phyloP scores from a whole-genome alignment of 2,113 vertebrate genomes.

The Seriola aureovittata region DNA sequence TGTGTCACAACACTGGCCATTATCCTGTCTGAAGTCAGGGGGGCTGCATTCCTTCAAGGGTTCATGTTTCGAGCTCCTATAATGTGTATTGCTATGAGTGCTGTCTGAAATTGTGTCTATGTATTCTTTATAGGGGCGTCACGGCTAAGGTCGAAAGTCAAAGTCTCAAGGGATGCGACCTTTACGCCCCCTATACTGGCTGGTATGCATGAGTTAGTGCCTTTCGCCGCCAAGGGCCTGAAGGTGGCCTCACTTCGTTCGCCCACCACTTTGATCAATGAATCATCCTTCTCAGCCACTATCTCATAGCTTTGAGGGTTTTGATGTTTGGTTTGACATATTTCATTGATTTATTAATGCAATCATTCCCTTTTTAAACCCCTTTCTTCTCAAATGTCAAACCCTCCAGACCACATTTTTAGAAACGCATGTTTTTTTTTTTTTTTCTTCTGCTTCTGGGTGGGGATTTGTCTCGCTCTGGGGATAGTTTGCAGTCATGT shows the following conservation, averaged over 20 bases:
- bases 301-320: conserved; percentile 19
- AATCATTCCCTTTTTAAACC: conserved; percentile 57
- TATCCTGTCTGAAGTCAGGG: conserved; percentile 55
- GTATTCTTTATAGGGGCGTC: conserved; percentile 59
- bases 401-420: conserved; percentile 25
- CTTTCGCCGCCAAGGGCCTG: conserved; percentile 25
- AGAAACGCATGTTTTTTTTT: background rate
- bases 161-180: conserved; percentile 47
- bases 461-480: conserved; percentile 25
- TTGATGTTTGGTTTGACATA: conserved; percentile 47
- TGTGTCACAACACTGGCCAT: conserved; percentile 70
- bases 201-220: conserved; percentile 56
- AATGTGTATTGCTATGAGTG: conserved; percentile 41
- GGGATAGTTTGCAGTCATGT: conserved; percentile 26
- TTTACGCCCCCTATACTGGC: conserved; percentile 35
- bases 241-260: conserved; percentile 40
- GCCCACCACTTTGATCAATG: conserved; percentile 36
- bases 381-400: conserved; percentile 57
- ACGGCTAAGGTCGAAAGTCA: conserved; percentile 59
- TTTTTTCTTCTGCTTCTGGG: background rate
- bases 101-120: conserved; percentile 50
- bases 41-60: conserved; percentile 70
- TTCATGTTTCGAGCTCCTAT: conserved; percentile 66
- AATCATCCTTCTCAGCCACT: conserved; percentile 44
- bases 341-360: conserved; percentile 59